Conservation (phyloP, 2,113 vertebrate species). For the Phyllopteryx taeniolatus region DNA sequence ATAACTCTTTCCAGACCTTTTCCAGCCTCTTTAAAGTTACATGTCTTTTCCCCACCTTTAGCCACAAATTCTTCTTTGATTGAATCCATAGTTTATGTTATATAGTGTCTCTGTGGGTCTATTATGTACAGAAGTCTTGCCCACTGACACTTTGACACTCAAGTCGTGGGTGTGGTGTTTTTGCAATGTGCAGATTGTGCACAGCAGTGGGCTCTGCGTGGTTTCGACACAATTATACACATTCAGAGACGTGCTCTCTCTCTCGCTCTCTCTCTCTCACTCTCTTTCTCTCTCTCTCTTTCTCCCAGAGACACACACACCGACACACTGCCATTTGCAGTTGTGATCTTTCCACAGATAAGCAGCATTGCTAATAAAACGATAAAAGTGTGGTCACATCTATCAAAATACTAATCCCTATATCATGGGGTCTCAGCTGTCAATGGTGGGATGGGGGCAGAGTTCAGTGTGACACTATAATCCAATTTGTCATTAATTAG, state of each 20-base stretch:
- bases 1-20: no score
- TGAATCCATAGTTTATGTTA: neutral
- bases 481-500: slow-evolving; percentile 38
- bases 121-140: neutral
- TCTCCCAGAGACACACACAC: neutral
- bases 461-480: slow-evolving; percentile 28
- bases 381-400: neutral
- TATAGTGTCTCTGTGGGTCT: neutral
- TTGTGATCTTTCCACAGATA: neutral
- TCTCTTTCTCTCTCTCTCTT: neutral
- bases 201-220: neutral
- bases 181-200: neutral
- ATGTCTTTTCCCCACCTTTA: no score
- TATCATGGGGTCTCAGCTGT: slow-evolving; percentile 7
- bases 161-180: neutral
- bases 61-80: neutral
- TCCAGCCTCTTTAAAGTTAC: no score
- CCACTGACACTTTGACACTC: neutral
- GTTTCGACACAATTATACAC: neutral
- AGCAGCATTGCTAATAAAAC: neutral
- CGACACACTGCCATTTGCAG: neutral
- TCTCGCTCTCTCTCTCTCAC: no score
- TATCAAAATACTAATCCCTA: neutral
- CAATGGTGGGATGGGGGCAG: neutral
- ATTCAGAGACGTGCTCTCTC: neutral